These are phyloP conservation scores for Halcyon smyrnensis DNA, from an alignment of 2,797 vertebrate species.

Conservation along the genomic window DNA sequence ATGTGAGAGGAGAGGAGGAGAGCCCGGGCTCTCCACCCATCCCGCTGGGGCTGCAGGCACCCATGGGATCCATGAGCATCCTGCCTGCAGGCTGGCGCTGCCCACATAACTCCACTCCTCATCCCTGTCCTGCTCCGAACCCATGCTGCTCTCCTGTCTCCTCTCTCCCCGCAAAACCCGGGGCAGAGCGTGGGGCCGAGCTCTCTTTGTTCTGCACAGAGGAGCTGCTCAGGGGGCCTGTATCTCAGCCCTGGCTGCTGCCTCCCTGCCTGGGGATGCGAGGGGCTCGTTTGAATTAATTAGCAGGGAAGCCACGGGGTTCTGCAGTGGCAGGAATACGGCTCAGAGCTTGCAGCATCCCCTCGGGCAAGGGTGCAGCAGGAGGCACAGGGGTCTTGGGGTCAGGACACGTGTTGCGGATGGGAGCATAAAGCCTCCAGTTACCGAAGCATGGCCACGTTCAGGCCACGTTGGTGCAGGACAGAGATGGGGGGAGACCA, in stretches of 20 bases:
- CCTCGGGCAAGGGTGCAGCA: accelerated
- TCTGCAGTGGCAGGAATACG: not conserved
- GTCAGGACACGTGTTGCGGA: accelerated
- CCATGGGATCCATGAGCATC: not conserved
- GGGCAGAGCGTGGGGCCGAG: not conserved
- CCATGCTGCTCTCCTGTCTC: accelerated
- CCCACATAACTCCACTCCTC: not conserved
- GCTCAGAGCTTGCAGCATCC: not conserved
- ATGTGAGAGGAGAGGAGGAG: not conserved
- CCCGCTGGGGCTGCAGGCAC: not conserved
- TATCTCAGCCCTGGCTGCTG: constrained; percentile 24
- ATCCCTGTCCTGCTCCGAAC: not conserved
- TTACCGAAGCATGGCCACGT: not conserved
- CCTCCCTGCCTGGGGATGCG: not conserved
- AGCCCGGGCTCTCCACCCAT: not conserved
- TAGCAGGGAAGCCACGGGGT: not conserved
- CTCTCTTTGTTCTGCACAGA: constrained; percentile 9
- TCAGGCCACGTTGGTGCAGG: accelerated
- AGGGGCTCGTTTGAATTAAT: constrained; percentile 49
- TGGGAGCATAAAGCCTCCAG: not conserved
- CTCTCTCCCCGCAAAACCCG: not conserved
- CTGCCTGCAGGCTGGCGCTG: not conserved
- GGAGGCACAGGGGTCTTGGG: not conserved
- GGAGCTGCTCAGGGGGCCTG: not conserved
- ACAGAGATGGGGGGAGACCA: not conserved